Percentiles rank a stretch among this genome's conserved stretches.
Conservation (phyloP, 2,113 vertebrate genomes). For the Papio anubis region DNA sequence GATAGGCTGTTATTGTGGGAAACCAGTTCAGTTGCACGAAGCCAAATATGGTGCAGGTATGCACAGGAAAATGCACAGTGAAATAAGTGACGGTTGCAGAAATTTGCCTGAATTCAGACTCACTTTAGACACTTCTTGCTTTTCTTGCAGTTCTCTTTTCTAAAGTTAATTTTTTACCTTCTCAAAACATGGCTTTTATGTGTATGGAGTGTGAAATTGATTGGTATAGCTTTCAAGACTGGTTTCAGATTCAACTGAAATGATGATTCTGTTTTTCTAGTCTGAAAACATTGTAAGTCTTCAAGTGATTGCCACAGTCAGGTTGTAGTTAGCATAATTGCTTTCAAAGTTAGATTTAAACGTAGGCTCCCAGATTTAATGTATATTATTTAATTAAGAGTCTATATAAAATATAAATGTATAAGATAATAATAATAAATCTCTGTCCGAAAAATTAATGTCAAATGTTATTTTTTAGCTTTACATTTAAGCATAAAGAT, state of each 20-base stretch:
- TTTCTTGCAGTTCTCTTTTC: background rate
- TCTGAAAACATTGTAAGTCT: constrained; percentile 11
- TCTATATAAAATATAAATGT: too few species aligned
- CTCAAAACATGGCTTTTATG: background rate
- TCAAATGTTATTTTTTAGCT: background rate
- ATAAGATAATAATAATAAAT: background rate
- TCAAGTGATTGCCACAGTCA: background rate
- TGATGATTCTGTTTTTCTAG: background rate
- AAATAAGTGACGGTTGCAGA: background rate
- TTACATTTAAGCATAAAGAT: background rate
- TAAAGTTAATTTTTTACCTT: background rate
- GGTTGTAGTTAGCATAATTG: background rate
- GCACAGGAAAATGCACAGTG: background rate
- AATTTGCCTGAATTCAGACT: background rate
- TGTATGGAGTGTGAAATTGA: background rate
- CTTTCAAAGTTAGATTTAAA: background rate
- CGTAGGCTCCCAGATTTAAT: background rate
- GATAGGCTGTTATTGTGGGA: constrained; percentile 63
- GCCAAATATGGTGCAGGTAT: constrained; percentile 60
- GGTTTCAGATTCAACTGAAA: background rate
- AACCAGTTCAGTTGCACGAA: background rate
- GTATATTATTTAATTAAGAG: too few species aligned
- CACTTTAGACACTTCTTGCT: background rate
- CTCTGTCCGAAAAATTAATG: background rate
- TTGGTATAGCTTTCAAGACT: background rate